These are phyloP conservation scores for Asbolus verrucosus DNA, from an alignment of 1,140 invertebrate genomes.

Conservation along the genomic window DNA sequence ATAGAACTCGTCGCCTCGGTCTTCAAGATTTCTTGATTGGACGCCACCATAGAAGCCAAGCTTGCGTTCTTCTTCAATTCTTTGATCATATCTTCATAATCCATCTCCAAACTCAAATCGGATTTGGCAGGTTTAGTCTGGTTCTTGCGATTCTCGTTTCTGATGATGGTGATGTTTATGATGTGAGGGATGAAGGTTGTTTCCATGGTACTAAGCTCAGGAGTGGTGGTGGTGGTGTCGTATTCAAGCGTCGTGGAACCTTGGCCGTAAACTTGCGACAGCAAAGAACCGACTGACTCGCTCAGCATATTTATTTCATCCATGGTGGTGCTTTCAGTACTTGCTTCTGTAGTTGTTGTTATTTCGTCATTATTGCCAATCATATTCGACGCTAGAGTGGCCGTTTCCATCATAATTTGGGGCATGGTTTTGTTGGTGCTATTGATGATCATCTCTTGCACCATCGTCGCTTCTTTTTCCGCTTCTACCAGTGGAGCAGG, in stretches of 20 bases:
- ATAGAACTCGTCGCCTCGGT: slow-evolving; percentile 42
- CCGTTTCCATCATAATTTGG: slow-evolving; percentile 64
- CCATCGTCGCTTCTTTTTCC: slow-evolving; percentile 45
- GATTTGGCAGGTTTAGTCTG: slow-evolving; percentile 52
- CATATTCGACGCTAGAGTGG: slow-evolving; percentile 64
- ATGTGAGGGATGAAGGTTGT: slow-evolving; percentile 39
- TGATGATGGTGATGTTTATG: slow-evolving; percentile 51
- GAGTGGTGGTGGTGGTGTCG: too few species aligned
- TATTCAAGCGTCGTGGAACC: slow-evolving; percentile 40
- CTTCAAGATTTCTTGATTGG: slow-evolving; percentile 33
- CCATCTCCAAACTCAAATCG: slow-evolving; percentile 53
- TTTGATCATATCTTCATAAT: slow-evolving; percentile 39
- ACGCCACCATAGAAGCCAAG: background rate
- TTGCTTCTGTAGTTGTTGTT: slow-evolving; percentile 38
- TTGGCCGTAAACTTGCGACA: slow-evolving; percentile 54
- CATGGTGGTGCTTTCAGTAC: background rate
- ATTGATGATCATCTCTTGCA: slow-evolving; percentile 47
- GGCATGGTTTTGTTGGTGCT: slow-evolving; percentile 60
- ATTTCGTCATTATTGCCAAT: slow-evolving; percentile 54
- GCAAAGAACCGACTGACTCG: slow-evolving; percentile 51
- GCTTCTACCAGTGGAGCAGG: slow-evolving; percentile 9
- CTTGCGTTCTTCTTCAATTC: slow-evolving; percentile 25
- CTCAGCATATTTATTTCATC: slow-evolving; percentile 45
- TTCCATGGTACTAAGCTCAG: too few species aligned
- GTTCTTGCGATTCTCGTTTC: slow-evolving; percentile 36